Evolutionary conservation across 2,113 vertebrate species (phyloP), one percentile per base, ranked within the genome.

Genomic region (Anoplopoma fimbria): DNA sequence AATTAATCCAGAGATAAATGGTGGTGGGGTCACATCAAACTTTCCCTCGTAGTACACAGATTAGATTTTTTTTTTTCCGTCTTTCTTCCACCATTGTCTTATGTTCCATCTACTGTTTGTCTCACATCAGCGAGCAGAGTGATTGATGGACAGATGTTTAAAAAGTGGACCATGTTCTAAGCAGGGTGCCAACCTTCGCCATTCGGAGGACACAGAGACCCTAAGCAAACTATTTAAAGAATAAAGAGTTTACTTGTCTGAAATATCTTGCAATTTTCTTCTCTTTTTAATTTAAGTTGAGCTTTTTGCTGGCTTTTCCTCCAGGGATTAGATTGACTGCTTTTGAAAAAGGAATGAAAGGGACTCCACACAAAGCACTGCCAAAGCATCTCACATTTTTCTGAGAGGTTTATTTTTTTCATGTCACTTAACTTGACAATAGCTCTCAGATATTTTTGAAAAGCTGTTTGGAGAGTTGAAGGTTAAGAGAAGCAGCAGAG

Each of bases 101-200:
- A 81, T 81, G 40, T 13, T 73, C 36, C 71, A 42, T 31, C 42
- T 75, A 55, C 64, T 88, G 75, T 81, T 75, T 85, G 78, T 89
- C 49, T 77, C 58, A 82, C 84, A 83, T 58, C 89, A 91, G 91
- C n/a, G n/a, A n/a, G n/a, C 75, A 85, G 62, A 47, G 77, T 72
- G 83, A 83, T 17, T 70, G 85, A 84, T 83, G 77, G 73, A 75
- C 75, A 89, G 81, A 34, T 47, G 77, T 72, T 83, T 87, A 88
- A 83, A 90, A 92, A 86, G 76, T 89, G 89, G 92, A 92, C 70
- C 3, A 17, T 77, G 81, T 77, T 88, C 78, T 90, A 77, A 90
- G 64, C 84, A 77, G 9, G 34, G 29, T 40, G 77, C 47, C 79
- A 23, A 14, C 69, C 76, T 80, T 60, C 82, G 73, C 45, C 89